Base-by-base conservation (phyloP, 2,888 invertebrate species). In the Dorcus hopei region DNA sequence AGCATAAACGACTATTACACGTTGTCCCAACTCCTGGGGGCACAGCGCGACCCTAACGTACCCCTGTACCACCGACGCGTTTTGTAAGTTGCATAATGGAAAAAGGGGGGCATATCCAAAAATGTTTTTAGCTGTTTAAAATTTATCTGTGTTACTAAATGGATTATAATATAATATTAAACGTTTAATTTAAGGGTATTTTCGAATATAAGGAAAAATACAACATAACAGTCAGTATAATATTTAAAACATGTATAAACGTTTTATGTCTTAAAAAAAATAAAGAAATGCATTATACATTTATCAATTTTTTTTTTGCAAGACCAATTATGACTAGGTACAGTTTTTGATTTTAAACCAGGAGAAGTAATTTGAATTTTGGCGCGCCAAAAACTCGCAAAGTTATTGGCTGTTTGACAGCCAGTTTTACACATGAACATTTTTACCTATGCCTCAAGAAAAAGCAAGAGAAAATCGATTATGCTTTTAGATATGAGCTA, bases 61-160 rank as follows among this genome's bases (percentile, higher is more conserved):
- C 85, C 86, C 48, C 77, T 85, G 3, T 84, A 84, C 72, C 85
- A 84, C 73, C 82, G 85, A 73, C 80, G 84, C 76, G 81, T 85
- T 74, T 80, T 86, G 72, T 85, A 85, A 82, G 73, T 55, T 52
- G 49, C 47, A 53, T 38, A 14, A 9, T 38, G 38, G 45, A 38
- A 50, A 45, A 50, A 40, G 50, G 45, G 51, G 48, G 45, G 57
- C 57, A 57, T 52, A 57, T 57, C 57, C 52, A 40, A 49, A 42
- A 42, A 41, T 47, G 47, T 57, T 57, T 51, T 51, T 38, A 43
- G 39, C 23, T 40, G 47, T 33, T 50, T 57, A 54, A 54, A 54
- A 54, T 54, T 54, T 54, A 54, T 54, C 51, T 53, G 49, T 58
- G 52, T 54, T 53, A 54, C 49, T 58, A 45, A 43, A 57, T 69